phyloP scores from a whole-genome alignment of 2,888 invertebrate species.

The Yponomeuta evonymella region DNA sequence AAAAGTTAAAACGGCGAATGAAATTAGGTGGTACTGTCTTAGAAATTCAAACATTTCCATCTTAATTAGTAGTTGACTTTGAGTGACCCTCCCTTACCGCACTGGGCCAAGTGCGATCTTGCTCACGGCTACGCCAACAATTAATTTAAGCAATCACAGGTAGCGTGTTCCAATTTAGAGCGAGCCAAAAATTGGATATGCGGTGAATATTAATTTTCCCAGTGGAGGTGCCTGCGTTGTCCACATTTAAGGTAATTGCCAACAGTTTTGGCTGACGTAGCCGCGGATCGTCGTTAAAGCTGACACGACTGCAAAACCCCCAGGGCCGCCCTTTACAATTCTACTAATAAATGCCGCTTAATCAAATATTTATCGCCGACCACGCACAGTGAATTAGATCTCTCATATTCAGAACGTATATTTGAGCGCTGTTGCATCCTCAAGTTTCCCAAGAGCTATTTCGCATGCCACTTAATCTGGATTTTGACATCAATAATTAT shows the following conservation, averaged over 20 bases:
- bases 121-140: constrained; percentile 30
- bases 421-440: too few relatives aligned
- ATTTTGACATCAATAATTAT: too few relatives aligned
- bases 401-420: too few relatives aligned
- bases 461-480: neutral
- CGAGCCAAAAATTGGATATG: constrained; percentile 64
- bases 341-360: constrained; percentile 70
- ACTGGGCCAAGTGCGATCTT: constrained; percentile 18
- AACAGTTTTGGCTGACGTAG: constrained; percentile 70
- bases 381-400: neutral
- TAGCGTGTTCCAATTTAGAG: constrained; percentile 56
- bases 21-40: constrained; percentile 14
- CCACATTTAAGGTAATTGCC: constrained; percentile 75
- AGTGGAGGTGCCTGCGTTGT: constrained; percentile 63
- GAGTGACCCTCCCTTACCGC: constrained; percentile 11
- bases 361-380: constrained; percentile 21
- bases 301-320: constrained; percentile 57
- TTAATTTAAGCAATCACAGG: constrained; percentile 56
- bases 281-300: constrained; percentile 46
- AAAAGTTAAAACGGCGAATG: neutral
- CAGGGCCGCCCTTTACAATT: constrained; percentile 66
- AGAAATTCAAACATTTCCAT: constrained; percentile 13
- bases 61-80: constrained; percentile 11
- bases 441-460: too few relatives aligned
- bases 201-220: constrained; percentile 72